Evolutionary conservation across 2,797 vertebrate species (phyloP).

Genomic region (Manis pentadactyla): DNA sequence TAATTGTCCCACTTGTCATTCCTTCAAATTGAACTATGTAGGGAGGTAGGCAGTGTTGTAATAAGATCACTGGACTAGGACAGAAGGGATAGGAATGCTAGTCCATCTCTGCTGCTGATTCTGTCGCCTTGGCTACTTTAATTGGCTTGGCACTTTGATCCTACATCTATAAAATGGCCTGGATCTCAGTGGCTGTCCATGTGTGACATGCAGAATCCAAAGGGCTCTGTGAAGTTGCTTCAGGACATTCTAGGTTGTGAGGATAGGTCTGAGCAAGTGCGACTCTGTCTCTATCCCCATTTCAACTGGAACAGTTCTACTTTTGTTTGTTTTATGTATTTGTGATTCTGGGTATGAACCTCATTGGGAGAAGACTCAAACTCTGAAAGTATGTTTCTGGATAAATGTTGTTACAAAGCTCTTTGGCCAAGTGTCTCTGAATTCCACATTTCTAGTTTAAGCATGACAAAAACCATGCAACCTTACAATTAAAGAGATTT

Average conservation of each 20-base stretch:
- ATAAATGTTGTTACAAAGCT: not conserved
- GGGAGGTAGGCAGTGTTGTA: not conserved
- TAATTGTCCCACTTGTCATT: not conserved
- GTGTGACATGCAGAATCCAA: not conserved
- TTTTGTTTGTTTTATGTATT: constrained; percentile 14
- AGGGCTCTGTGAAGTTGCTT: not conserved
- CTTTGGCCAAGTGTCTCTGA: not conserved
- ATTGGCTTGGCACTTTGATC: not conserved
- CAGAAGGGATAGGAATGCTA: not conserved
- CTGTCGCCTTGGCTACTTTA: not conserved
- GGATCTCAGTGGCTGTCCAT: not conserved
- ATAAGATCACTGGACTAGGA: not conserved
- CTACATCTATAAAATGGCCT: not conserved
- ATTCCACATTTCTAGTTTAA: not conserved
- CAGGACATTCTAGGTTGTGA: not conserved
- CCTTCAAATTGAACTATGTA: not conserved
- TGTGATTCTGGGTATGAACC: not conserved
- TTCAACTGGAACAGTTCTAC: not conserved
- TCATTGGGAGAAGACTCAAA: not conserved
- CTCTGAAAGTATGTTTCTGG: not conserved
- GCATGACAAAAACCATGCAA: not conserved
- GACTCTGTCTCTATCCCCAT: not conserved
- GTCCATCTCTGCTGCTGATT: not conserved
- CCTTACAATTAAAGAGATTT: constrained; percentile 9
- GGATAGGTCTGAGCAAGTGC: not conserved